These are phyloP conservation scores for Sebastolobus alascanus DNA, from an alignment of 2,797 vertebrate species.

Conservation along the genomic window DNA sequence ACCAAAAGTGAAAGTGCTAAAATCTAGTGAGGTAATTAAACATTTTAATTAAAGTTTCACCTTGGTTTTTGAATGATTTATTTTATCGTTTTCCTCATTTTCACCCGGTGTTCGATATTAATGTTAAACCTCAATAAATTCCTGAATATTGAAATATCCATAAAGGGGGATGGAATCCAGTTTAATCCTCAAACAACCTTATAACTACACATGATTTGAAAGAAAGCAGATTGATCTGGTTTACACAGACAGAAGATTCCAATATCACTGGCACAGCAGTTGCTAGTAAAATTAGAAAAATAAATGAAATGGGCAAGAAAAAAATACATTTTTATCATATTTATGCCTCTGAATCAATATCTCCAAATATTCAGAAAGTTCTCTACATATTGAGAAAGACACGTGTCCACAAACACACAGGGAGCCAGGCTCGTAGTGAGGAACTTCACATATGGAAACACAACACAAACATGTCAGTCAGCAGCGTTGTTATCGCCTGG, in stretches of 20 bases:
- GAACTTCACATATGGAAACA: conserved; percentile 40
- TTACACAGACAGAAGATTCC: not conserved
- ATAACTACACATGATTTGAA: not conserved
- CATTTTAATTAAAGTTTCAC: not conserved
- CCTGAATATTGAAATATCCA: not conserved
- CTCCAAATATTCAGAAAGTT: not conserved
- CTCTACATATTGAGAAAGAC: not conserved
- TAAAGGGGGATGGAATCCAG: not conserved
- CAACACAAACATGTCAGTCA: conserved; percentile 51
- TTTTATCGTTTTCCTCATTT: not conserved
- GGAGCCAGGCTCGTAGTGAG: not conserved
- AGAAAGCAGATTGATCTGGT: not conserved
- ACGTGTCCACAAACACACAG: not conserved
- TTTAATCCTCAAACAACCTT: not conserved
- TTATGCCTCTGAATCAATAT: not conserved
- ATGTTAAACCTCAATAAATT: not conserved
- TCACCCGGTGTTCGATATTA: not conserved
- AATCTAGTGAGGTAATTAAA: not conserved
- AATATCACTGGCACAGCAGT: not conserved
- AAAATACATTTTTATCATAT: not conserved
- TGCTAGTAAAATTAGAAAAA: not conserved
- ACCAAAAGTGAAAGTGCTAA: not conserved
- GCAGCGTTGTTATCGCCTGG: conserved; percentile 62
- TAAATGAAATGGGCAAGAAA: not conserved
- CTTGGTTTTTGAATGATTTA: not conserved